A percentile compares a stretch with the other conserved stretches of the same genome.
These are phyloP conservation scores for Siniperca obscura DNA, from an alignment of 2,797 vertebrate species.

Conservation along the genomic window DNA sequence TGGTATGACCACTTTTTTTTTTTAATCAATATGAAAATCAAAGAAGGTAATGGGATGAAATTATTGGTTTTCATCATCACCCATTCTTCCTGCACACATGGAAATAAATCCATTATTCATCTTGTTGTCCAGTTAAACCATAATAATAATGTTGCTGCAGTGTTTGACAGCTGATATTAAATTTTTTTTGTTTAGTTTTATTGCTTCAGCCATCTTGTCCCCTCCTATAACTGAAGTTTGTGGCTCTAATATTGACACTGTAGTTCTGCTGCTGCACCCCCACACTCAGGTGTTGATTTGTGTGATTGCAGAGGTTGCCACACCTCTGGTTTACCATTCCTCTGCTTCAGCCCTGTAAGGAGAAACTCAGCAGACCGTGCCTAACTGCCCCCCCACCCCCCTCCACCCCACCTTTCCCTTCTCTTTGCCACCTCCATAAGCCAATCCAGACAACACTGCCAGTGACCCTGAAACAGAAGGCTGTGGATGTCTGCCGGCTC, in stretches of 20 bases:
- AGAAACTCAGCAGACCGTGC: conserved; percentile 47
- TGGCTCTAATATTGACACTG: not conserved
- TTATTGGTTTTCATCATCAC: conserved; percentile 35
- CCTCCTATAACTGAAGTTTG: not conserved
- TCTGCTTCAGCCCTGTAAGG: conserved; percentile 32
- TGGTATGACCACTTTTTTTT: conserved; percentile 3
- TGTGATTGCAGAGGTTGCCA: conserved; percentile 32
- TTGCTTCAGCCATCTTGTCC: not conserved
- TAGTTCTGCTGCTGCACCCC: conserved; percentile 2
- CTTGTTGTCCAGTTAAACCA: conserved; percentile 12
- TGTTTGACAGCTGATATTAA: conserved; percentile 42
- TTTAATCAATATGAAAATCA: conserved; percentile 33
- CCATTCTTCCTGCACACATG: conserved; percentile 26
- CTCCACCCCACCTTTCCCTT: conserved; percentile 15
- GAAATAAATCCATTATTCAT: conserved; percentile 50
- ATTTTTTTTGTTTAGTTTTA: conserved; percentile 13
- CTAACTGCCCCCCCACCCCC: conserved; percentile 31
- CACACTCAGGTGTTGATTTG: conserved; percentile 7
- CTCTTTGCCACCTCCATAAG: conserved; percentile 39
- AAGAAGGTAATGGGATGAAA: conserved; percentile 41
- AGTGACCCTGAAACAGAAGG: conserved; percentile 65
- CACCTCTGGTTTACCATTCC: conserved; percentile 40
- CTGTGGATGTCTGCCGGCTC: conserved; percentile 22
- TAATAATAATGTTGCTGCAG: conserved; percentile 44
- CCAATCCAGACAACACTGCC: conserved; percentile 37